These are phyloP conservation scores for Silurus lanzhouensis DNA, from an alignment of 2,797 vertebrate genomes.

Conservation along the genomic window DNA sequence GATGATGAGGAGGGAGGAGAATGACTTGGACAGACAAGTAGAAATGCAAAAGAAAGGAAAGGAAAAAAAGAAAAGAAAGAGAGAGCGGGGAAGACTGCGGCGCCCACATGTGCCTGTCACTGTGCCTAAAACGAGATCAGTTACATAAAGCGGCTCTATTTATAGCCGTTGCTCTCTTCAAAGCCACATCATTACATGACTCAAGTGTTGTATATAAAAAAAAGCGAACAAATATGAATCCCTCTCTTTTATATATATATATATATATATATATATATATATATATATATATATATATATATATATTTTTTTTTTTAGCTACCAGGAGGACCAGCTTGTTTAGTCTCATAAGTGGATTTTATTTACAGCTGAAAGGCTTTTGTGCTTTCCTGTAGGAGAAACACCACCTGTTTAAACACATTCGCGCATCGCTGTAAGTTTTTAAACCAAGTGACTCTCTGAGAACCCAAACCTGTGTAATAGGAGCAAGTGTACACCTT, in stretches of 20 bases:
- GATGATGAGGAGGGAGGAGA: background rate
- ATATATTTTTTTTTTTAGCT: background rate
- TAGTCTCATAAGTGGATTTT: slow-evolving; percentile 1
- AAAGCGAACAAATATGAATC: background rate
- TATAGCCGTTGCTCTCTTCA: slow-evolving; percentile 65
- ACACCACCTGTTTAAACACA: background rate
- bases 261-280: too few relatives aligned
- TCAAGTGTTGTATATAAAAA: slow-evolving; percentile 25
- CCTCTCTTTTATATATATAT: background rate
- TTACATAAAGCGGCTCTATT: slow-evolving; percentile 77
- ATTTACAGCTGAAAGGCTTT: background rate
- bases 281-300: too few relatives aligned
- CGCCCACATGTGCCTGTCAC: slow-evolving; percentile 53
- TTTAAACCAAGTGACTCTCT: too few relatives aligned
- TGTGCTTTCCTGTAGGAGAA: background rate
- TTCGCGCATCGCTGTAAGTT: background rate
- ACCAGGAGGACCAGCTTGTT: background rate
- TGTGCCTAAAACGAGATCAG: slow-evolving; percentile 67
- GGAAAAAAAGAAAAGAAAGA: background rate
- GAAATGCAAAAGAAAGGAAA: background rate
- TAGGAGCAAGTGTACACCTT: too few relatives aligned
- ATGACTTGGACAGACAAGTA: slow-evolving; percentile 35
- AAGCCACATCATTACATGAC: slow-evolving; percentile 56
- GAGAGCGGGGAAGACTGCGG: background rate
- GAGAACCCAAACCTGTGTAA: too few relatives aligned